Evolutionary conservation across 2,888 invertebrate species (phyloP), one percentile per base, ranked within the genome.

Genomic region (Plebejus argus): DNA sequence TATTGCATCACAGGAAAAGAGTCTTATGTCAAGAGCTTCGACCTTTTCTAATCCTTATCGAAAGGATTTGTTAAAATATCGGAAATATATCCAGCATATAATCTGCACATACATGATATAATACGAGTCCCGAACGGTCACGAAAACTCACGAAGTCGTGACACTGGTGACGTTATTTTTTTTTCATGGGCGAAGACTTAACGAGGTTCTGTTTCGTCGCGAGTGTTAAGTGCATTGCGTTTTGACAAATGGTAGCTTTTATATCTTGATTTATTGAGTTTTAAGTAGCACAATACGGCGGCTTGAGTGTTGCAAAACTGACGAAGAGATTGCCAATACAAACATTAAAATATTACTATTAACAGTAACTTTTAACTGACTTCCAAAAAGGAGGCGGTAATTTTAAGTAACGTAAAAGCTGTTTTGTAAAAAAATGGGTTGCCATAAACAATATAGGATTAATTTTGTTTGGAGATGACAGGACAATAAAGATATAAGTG

Each of bases 221-320:
- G 15, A 28, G 66, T 33, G 66, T 18, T 66, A 66, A 66, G 66
- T 66, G 2, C 66, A 18, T 66, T 66, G 33, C 28, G 28, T 18
- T 33, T 66, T 66, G 66, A 66, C 66, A 66, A 66, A 66, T 66
- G 66, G 28, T 66, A 66, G 66, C 66, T 33, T n/a, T n/a, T 33
- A 66, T 33, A 66, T 0, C 28, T 23, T 66, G 28, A 66, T 66
- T 66, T 66, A 66, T 66, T 66, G 15, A 28, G 5, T 15, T 33
- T 66, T 33, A 66, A 20, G 12, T 5, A 28, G 66, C 15, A 28
- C 33, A 66, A 12, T 66, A 66, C 12, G 10, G 61, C 61, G 58
- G 20, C 58, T 58, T 58, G 58, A 58, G n/a, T 0, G 61, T 66
- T 66, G 66, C 66, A 28, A 66, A 66, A 28, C 66, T 28, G 18